Base-by-base conservation (phyloP, 1,140 invertebrate species). In the Mizuhopecten yessoensis region DNA sequence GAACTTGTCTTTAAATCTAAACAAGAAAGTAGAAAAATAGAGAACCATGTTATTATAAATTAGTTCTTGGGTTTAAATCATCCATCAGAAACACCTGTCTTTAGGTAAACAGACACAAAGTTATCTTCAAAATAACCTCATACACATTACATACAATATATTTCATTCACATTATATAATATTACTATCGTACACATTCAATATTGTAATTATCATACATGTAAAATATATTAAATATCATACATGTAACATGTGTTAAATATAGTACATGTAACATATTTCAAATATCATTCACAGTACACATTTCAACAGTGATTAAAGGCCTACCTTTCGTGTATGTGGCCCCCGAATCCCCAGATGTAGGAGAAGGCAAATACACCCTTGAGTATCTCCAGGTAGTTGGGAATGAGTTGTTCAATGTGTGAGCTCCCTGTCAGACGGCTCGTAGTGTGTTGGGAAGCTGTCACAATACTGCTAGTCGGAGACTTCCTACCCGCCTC, bases 291-390 rank as follows among this genome's bases (percentile, higher is more conserved):
- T 7, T 39, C 13, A 39, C 36, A 39, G 36, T 39, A 39, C 36
- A 7, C 29, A 5, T 75, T 5, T 75, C 11, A 75, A n/a, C 3
- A 75, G 1, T 75, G n/a, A 75, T 9, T 75, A 29, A 29, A 75
- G 9, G 86, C 89, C 49, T 88, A 96, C 96, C 95, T 96, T 89
- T 96, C 96, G 94, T 96, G 94, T 10, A 96, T 91, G 87, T 95
- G 93, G n/a, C 95, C 96, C 33, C 96, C 96, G 94, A 96, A 96
- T 3, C 94, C 94, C 96, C 96, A 96, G 42, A 96, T 95, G 88
- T 94, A 96, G 11, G 96, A 92, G 75, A 96, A 95, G 75, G 95
- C 95, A 94, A 96, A 96, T 93, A 96, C 95, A 86, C 93, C 92
- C 89, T 96, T 96, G 87, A 96, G 89, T 36, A 94, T 91, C 33